A percentile compares a stretch with the other conserved stretches of the same genome.
These are phyloP conservation scores for Pangasius djambal DNA, from an alignment of 2,797 vertebrate genomes.

Conservation along the genomic window DNA sequence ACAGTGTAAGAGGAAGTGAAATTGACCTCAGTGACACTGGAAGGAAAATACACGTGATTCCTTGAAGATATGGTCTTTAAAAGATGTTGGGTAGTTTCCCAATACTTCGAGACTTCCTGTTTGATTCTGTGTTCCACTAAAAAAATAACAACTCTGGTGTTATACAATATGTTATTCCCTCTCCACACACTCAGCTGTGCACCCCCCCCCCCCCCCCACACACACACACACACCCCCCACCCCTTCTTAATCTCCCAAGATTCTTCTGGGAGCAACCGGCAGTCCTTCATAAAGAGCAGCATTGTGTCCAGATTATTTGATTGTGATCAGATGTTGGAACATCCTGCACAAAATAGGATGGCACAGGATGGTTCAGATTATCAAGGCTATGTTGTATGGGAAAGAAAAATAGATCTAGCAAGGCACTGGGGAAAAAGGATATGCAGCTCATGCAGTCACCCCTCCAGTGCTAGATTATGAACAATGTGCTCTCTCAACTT, in stretches of 20 bases:
- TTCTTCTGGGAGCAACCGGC: conserved; percentile 76
- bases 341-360: conserved; percentile 76
- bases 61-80: conserved; percentile 27
- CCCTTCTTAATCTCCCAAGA: conserved; percentile 68
- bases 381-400: conserved; percentile 51
- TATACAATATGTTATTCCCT: conserved; percentile 63
- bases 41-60: conserved; percentile 43
- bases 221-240: no score
- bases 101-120: conserved; percentile 37
- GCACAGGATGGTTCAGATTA: conserved; percentile 70
- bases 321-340: conserved; percentile 81
- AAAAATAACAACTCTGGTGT: conserved; percentile 2
- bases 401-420: conserved; percentile 58
- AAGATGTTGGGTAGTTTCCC: conserved; percentile 18
- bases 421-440: conserved; percentile 66
- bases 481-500: conserved; percentile 84
- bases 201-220: conserved; percentile 58
- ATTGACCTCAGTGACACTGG: conserved; percentile 42
- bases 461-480: conserved; percentile 77
- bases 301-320: conserved; percentile 82
- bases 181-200: conserved; percentile 61
- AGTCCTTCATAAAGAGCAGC: conserved; percentile 72
- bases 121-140: conserved; percentile 9
- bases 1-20: conserved; percentile 44
- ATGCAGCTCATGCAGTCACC: conserved; percentile 87